These are phyloP conservation scores for Rousettus leschenaultii DNA, from an alignment of 2,113 vertebrate genomes.

Conservation along the genomic window DNA sequence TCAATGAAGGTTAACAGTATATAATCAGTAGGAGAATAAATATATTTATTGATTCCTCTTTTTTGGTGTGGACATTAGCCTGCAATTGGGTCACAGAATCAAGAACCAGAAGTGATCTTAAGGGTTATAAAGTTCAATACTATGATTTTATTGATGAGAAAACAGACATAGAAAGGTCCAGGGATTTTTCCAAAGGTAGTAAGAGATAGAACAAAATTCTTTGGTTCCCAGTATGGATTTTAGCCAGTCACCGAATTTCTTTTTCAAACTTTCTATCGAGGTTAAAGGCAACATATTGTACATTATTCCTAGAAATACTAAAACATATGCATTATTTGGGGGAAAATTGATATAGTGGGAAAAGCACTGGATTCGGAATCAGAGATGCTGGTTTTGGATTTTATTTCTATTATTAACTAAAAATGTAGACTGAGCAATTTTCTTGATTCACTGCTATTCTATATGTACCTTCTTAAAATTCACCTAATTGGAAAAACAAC, in stretches of 20 bases:
- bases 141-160: constrained; percentile 47
- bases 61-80: constrained; percentile 25
- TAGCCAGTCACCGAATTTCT: background rate
- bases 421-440: background rate
- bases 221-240: background rate
- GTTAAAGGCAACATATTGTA: background rate
- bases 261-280: background rate
- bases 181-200: background rate
- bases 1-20: constrained; percentile 45
- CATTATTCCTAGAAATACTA: background rate
- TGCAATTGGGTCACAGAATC: constrained; percentile 44
- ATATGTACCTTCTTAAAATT: background rate
- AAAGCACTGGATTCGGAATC: background rate
- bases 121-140: constrained; percentile 38
- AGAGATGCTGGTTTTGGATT: background rate
- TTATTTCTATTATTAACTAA: background rate
- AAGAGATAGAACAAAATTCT: background rate
- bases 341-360: background rate
- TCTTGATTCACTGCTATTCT: background rate
- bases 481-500: background rate
- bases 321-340: background rate
- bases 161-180: background rate
- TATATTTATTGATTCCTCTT: constrained; percentile 56
- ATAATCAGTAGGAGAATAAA: constrained; percentile 55
- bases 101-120: constrained; percentile 41